Evolutionary conservation across 2,113 vertebrate genomes (phyloP), one percentile per base, ranked within the genome.

Genomic region (Tringa solitaria): DNA sequence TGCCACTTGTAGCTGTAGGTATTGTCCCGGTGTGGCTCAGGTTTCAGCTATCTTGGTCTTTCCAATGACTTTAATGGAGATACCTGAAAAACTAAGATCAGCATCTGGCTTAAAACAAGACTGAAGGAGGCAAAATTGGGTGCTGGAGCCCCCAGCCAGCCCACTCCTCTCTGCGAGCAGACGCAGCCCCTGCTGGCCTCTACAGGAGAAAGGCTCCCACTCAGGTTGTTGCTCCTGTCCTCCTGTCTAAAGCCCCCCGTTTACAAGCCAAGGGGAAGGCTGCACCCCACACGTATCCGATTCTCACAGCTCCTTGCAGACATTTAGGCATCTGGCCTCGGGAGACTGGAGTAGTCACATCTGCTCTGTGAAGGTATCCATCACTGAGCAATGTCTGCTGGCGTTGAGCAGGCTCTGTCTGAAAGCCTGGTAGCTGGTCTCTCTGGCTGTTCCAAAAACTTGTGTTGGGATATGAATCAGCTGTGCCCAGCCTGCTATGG

Each of bases 251-350:
- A 59, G 39, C 23, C 12, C 43, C 41, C 43, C 0, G 0, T 73
- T 89, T 53, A 16, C 16, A 60, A 77, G 22, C 23, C 64, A 41
- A 67, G 51, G 27, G 20, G 10, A 90, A 35, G 61, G 39, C 35
- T 80, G 27, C 0, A 2, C 28, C 35, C 28, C 7, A 1, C 1
- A 4, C 50, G 75, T 64, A 24, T 6, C 39, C 28, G 41, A 50
- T 0, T 4, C 51, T 50, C 2, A 0, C 0, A 1, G 14, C 37
- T 60, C 30, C 74, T 72, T 2, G 1, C 54, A 70, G n/a, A 18
- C 1, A 2, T 4, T 56, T 43, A 78, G 73, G 19, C 23, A 50
- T 57, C 43, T 50, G 32, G 20, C 65, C 59, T 76, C 3, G 0
- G 32, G 65, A 33, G 53, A 5, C n/a, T 10, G 1, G 8, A 41